phyloP scores from a whole-genome alignment of 2,888 invertebrate species.

The Drosophila mimetica region DNA sequence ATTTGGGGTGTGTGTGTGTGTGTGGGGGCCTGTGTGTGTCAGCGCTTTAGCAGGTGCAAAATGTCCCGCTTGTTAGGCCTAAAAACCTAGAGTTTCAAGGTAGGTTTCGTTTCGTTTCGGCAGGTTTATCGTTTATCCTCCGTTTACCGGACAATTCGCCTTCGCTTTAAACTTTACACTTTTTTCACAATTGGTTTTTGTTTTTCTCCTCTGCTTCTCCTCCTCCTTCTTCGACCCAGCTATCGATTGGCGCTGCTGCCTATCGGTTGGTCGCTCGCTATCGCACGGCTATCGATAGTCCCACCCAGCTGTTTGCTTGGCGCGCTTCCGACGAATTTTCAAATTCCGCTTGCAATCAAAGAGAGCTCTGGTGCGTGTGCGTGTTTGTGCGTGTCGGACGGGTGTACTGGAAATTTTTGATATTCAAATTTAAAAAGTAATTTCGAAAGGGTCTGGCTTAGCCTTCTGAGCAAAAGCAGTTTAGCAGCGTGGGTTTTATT shows the following conservation, averaged over 20 bases:
- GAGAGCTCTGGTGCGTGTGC: too few relatives aligned
- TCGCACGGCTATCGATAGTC: constrained; percentile 1
- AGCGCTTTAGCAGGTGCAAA: constrained; percentile 10
- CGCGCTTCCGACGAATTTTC: background rate
- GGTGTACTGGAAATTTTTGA: constrained; percentile 24
- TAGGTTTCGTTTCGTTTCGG: constrained; percentile 21
- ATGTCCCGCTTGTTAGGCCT: constrained; percentile 9
- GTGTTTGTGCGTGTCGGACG: constrained; percentile 6
- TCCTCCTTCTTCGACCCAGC: constrained; percentile 28
- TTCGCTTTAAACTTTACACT: constrained; percentile 60
- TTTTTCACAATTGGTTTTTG: constrained; percentile 66
- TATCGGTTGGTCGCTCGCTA: constrained; percentile 7
- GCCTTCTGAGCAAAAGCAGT: constrained; percentile 1
- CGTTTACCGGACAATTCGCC: constrained; percentile 1
- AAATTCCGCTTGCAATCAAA: background rate
- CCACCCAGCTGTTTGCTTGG: background rate
- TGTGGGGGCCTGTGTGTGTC: constrained; percentile 7
- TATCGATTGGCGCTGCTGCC: constrained; percentile 29
- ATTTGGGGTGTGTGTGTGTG: constrained; percentile 9
- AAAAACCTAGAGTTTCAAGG: constrained; percentile 17
- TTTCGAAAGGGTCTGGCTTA: background rate
- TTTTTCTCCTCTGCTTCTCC: constrained; percentile 51
- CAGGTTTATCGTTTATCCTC: constrained; percentile 40
- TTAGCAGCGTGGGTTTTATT: too few relatives aligned
- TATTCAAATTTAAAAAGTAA: background rate